A percentile compares a stretch with the other conserved stretches of the same genome.
Evolutionary conservation across 1,140 invertebrate genomes (phyloP).

Genomic region (Drosophila virilis): DNA sequence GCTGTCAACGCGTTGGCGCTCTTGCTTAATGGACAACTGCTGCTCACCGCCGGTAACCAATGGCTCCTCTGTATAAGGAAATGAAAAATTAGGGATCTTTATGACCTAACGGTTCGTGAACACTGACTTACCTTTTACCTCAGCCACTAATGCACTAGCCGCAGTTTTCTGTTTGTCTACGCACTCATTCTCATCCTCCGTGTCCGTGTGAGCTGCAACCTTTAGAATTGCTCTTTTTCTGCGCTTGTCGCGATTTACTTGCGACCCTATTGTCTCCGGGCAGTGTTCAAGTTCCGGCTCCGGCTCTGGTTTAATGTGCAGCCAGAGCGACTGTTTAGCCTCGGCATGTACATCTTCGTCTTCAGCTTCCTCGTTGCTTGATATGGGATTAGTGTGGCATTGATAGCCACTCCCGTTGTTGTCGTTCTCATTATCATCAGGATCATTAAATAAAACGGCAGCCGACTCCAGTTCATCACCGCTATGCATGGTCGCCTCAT

Average conservation of each 20-base stretch:
- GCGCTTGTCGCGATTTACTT: constrained; percentile 32
- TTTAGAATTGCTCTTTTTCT: constrained; percentile 28
- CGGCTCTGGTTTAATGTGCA: constrained; percentile 69
- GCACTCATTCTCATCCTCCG: not conserved
- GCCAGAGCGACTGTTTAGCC: constrained; percentile 61
- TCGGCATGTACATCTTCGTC: constrained; percentile 49
- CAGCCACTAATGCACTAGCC: not conserved
- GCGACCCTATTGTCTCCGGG: not conserved
- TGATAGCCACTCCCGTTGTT: constrained; percentile 28
- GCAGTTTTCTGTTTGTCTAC: not conserved
- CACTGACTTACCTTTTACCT: constrained; percentile 12
- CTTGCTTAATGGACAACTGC: constrained; percentile 56
- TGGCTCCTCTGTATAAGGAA: constrained; percentile 43
- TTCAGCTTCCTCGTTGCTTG: constrained; percentile 70
- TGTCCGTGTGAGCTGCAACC: not conserved
- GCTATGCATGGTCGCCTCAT: constrained; percentile 50
- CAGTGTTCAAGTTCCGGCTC: constrained; percentile 27
- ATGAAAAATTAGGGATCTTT: too few relatives aligned
- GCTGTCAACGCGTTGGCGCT: constrained; percentile 34
- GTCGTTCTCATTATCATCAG: constrained; percentile 4
- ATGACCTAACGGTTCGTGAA: not conserved
- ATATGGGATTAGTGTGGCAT: constrained; percentile 74
- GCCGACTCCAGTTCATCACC: constrained; percentile 58
- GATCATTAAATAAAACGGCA: constrained; percentile 58
- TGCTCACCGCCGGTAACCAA: constrained; percentile 29